Evolutionary conservation across 2,888 invertebrate species (phyloP).

Genomic region (Habrosyne pyritoides): DNA sequence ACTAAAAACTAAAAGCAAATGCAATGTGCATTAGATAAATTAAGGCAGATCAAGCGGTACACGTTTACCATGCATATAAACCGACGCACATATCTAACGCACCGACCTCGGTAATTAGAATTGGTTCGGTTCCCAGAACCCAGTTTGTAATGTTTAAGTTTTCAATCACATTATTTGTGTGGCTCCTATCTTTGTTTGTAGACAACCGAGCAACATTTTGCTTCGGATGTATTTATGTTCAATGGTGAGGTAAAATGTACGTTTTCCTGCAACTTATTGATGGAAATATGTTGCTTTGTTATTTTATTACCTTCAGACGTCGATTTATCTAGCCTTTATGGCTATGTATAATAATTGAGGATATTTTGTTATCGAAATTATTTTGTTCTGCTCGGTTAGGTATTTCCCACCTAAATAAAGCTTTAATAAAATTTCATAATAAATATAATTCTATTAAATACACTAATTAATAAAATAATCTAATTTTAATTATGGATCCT

Average conservation of each 20-base stretch:
- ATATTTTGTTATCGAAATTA: background rate
- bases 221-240: background rate
- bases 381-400: background rate
- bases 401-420: too few relatives aligned
- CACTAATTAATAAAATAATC: background rate
- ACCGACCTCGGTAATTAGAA: conserved; percentile 7
- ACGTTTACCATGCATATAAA: conserved; percentile 16
- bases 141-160: background rate
- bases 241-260: background rate
- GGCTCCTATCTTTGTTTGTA: background rate
- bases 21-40: conserved; percentile 78
- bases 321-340: background rate
- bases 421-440: too few relatives aligned
- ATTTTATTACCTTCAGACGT: background rate
- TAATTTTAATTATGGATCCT: too few relatives aligned
- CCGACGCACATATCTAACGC: conserved; percentile 14
- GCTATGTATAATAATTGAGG: background rate
- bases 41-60: conserved; percentile 54
- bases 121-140: conserved; percentile 1
- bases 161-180: conserved; percentile 3
- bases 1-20: conserved; percentile 78
- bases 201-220: background rate
- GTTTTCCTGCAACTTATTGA: conserved; percentile 1
- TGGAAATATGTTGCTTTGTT: background rate
- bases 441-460: too few relatives aligned